Conservation (phyloP, 2,888 invertebrate species). For the Agonopterix alstromeriana region DNA sequence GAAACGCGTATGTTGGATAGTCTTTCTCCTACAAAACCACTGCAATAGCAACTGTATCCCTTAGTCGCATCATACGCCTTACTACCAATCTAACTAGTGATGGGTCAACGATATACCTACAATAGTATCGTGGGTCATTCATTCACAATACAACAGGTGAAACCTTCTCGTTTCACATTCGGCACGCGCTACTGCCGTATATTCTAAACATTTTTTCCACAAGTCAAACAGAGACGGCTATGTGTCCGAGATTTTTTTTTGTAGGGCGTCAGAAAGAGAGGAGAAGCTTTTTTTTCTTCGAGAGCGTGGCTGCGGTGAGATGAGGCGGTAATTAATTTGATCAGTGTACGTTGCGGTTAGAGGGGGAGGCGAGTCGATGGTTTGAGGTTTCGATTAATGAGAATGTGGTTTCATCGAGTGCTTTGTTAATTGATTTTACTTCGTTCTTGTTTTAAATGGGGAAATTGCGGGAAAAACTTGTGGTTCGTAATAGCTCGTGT, state of each 20-base stretch:
- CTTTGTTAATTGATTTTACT: slow-evolving; percentile 6
- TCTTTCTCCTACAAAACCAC: too few relatives aligned
- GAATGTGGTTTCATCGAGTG: slow-evolving; percentile 2
- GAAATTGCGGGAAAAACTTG: too few relatives aligned
- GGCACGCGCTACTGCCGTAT: slow-evolving; percentile 59
- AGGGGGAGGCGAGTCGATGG: slow-evolving; percentile 26
- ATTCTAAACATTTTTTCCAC: slow-evolving; percentile 46
- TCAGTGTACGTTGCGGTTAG: slow-evolving; percentile 49
- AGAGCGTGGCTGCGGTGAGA: slow-evolving; percentile 51
- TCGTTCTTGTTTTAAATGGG: background rate
- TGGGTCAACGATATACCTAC: slow-evolving; percentile 13
- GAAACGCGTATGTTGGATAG: too few relatives aligned
- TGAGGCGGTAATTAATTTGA: slow-evolving; percentile 73
- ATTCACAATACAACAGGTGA: slow-evolving; percentile 60
- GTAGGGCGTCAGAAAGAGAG: slow-evolving; percentile 20
- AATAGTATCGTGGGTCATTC: slow-evolving; percentile 37
- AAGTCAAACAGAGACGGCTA: slow-evolving; percentile 24
- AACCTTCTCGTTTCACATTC: slow-evolving; percentile 64
- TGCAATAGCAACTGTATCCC: background rate
- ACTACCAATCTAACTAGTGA: background rate
- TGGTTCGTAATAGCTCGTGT: too few relatives aligned
- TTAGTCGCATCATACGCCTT: background rate
- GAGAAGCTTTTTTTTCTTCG: slow-evolving; percentile 38
- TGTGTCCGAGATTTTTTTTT: slow-evolving; percentile 18
- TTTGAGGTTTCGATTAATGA: slow-evolving; percentile 21